Base-by-base conservation (phyloP, 2,797 vertebrate species). In the Tiaroga cobitis region DNA sequence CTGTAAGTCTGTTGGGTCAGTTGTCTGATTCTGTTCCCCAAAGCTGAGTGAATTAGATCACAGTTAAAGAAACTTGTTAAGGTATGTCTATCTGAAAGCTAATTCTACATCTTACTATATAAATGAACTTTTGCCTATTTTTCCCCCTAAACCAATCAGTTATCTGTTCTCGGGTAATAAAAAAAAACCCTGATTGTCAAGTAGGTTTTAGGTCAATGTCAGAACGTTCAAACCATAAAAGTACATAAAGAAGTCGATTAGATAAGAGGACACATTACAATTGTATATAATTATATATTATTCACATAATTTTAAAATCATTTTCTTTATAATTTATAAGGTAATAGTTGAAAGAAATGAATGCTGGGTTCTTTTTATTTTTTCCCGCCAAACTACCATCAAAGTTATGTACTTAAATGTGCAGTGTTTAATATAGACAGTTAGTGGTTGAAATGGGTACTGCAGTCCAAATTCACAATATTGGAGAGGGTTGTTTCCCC, bases 161-260 rank as follows among this genome's bases (percentile, higher is more conserved):
- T 79, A 34, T 73, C 75, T 78, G 43, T 78, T 16, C 15, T 21
- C 65, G 39, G 3, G 13, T 24, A 8, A 32, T 1, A 56, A 6
- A 46, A 16, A 54, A 18, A 19, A 11, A 68, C 26, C 19, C 18
- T 74, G 81, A 63, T 56, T 56, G 6, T 29, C 1, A 3, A 34
- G 26, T 15, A 16, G 51, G 11, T 63, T 73, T 10, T 43, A 46
- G 26, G 18, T 26, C 19, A n/a, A 61, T 61, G 39, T 73, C 81
- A 74, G 26, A 82, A 82, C 37, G 9, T 19, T 81, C 15, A 65
- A 43, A 74, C 11, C 26, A 74, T 63, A 63, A 63, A 74, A 19
- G 21, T 34, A 21, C 39, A 34, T 10, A 63, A 43, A 67, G 32
- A 65, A 39, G 29, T 29, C 13, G 56, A 82, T 82, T 19, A 74